Base-by-base conservation (phyloP, 2,797 vertebrate genomes). In the Sus cebifrons region DNA sequence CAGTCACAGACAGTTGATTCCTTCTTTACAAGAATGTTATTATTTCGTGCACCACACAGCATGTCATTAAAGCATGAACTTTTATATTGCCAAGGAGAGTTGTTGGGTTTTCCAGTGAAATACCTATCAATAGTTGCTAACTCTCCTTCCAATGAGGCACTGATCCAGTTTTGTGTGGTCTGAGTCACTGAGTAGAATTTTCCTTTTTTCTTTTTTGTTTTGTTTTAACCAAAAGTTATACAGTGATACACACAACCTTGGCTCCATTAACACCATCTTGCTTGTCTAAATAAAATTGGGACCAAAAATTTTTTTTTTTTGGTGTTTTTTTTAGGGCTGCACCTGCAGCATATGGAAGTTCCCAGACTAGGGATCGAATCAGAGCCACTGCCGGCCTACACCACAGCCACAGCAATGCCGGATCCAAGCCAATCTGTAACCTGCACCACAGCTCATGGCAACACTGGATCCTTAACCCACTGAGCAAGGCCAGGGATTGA, bases 21-120 rank as follows among this genome's bases (percentile, higher is more conserved):
- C 32, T 88, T 68, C 27, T 67, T 70, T 75, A 40, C 44, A 67
- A 86, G 23, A 52, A 32, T 25, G 14, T 58, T 29, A 52, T 32
- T 13, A 14, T 93, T 86, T 21, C 2, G 0, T 56, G 58, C 27
- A 13, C 49, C 25, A 16, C 8, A 5, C 13, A 12, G 3, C 44
- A 15, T 86, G 68, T 82, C 6, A 54, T 96, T 18, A 62, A 27
- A 52, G 87, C 64, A 65, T 52, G 29, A 71, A 36, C 21, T 68
- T 95, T n/a, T 77, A 88, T 60, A n/a, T 82, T 65, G 40, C 60
- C 67, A 27, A 95, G 44, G 71, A 84, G 27, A 62, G 5, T 71
- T 73, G 52, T 40, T 70, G 27, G 12, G 15, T 44, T 92, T 96
- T 71, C 21, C 11, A 23, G 32, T 6, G 52, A 91, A 40, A 23